Evolutionary conservation across 2,113 vertebrate species (phyloP), one percentile per base, ranked within the genome.

Genomic region (Ancistrus triradiatus): DNA sequence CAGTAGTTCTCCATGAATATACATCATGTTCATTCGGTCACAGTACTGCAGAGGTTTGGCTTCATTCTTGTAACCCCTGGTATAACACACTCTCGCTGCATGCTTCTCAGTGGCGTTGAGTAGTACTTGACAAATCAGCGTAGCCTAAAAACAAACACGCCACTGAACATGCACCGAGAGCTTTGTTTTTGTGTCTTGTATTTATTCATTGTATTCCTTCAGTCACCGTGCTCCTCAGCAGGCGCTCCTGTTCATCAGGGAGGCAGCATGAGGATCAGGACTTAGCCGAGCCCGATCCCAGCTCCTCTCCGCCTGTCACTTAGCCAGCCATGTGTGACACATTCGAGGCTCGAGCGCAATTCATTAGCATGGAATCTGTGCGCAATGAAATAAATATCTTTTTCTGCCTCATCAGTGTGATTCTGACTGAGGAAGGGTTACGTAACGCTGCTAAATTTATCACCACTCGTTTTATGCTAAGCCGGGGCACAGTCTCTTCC

Each of bases 361-460:
- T 80, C 66, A 75, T 80, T 74, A 78, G 59, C 67, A 72, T 69
- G 69, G 63, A 52, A 48, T 58, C 69, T 70, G 59, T 53, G 76
- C 74, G 58, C 61, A 77, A 69, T 66, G 48, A 84, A 82, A 81
- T 60, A 50, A 73, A 79, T 69, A 69, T 78, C 64, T 75, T 72
- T 81, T 84, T 70, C 84, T 84, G 82, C 85, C 75, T 86, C 84
- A 86, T 86, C 82, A 84, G 80, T 78, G 72, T 77, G 83, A 86
- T 85, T 85, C 79, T 68, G 81, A 84, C 75, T 74, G 83, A 85
- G 78, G 65, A 56, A 65, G 51, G 72, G 79, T 87, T 86, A 84
- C 68, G 74, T 87, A 87, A 88, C 74, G 28, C 78, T 25, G 83
- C 84, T 86, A 88, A 86, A 88, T 85, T 84, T 87, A 87, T 86